Evolutionary conservation across 2,113 vertebrate genomes (phyloP).

Genomic region (Phyllopteryx taeniolatus): DNA sequence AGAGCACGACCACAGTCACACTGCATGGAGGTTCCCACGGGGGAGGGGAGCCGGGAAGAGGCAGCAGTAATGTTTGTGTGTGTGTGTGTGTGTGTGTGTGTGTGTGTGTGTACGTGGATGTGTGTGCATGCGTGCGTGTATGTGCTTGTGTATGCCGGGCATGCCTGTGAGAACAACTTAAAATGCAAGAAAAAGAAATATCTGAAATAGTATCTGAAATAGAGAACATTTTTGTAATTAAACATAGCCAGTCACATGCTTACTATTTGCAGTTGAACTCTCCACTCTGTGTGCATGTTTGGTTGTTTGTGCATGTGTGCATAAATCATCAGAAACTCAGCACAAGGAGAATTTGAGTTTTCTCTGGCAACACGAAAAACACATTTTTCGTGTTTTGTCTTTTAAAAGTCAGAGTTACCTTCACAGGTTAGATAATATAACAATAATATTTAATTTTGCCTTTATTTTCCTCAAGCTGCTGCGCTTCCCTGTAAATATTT

Average conservation of each 20-base stretch:
- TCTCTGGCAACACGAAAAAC: no score
- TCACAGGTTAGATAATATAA: no score
- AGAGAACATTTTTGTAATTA: background rate
- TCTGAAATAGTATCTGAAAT: no score
- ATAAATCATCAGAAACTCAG: background rate
- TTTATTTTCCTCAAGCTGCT: no score
- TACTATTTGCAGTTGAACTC: background rate
- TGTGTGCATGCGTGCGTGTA: background rate
- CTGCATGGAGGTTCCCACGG: slow-evolving; percentile 73
- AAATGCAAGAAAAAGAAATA: background rate
- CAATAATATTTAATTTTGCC: no score
- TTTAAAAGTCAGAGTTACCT: no score
- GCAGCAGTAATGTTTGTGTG: slow-evolving; percentile 1
- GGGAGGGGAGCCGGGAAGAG: slow-evolving; percentile 49
- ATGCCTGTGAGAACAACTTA: background rate
- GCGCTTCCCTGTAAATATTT: no score
- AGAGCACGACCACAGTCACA: slow-evolving; percentile 75
- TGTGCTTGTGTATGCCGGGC: background rate
- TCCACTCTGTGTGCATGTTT: no score
- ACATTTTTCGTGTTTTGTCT: no score
- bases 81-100: background rate
- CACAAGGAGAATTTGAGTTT: background rate
- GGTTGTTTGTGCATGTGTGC: background rate
- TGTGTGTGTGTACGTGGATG: background rate
- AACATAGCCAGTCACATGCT: background rate